A percentile compares a stretch with the other conserved stretches of the same genome.
Conservation (phyloP, 2,797 vertebrate species). For the Sebastes reedi region DNA sequence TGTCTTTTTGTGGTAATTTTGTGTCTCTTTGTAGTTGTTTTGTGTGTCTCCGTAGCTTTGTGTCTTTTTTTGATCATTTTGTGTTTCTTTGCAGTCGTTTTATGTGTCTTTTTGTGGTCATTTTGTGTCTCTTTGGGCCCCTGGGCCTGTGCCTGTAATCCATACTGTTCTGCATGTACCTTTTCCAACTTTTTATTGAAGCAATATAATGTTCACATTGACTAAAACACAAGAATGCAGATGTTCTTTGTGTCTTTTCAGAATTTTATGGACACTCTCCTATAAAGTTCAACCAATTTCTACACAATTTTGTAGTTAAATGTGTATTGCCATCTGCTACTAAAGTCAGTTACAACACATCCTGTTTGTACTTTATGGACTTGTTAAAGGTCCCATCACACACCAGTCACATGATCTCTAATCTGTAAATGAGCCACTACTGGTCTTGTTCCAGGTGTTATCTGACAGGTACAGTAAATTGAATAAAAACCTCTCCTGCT, state of each 20-base stretch:
- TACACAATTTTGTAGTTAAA: too few relatives aligned
- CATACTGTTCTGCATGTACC: too few relatives aligned
- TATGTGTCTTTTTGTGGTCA: too few relatives aligned
- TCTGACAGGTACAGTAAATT: neutral
- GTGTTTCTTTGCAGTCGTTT: too few relatives aligned
- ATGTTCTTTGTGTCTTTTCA: neutral
- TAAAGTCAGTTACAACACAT: neutral
- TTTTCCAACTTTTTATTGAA: too few relatives aligned
- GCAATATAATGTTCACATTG: too few relatives aligned
- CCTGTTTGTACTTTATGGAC: constrained; percentile 1
- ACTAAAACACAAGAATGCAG: too few relatives aligned
- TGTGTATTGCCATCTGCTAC: neutral
- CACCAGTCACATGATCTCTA: constrained; percentile 20
- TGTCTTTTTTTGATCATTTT: rapidly evolving
- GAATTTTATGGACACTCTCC: neutral
- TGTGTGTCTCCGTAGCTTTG: too few relatives aligned
- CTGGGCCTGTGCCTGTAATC: too few relatives aligned
- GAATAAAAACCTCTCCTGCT: neutral
- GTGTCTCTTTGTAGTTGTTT: too few relatives aligned
- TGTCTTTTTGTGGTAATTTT: too few relatives aligned
- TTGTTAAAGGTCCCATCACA: neutral
- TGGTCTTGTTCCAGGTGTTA: neutral
- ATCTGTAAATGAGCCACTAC: neutral
- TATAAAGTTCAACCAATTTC: neutral
- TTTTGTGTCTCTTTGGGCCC: too few relatives aligned